Evolutionary conservation across 2,113 vertebrate genomes (phyloP).

Genomic region (Coptodon bakossiorum): DNA sequence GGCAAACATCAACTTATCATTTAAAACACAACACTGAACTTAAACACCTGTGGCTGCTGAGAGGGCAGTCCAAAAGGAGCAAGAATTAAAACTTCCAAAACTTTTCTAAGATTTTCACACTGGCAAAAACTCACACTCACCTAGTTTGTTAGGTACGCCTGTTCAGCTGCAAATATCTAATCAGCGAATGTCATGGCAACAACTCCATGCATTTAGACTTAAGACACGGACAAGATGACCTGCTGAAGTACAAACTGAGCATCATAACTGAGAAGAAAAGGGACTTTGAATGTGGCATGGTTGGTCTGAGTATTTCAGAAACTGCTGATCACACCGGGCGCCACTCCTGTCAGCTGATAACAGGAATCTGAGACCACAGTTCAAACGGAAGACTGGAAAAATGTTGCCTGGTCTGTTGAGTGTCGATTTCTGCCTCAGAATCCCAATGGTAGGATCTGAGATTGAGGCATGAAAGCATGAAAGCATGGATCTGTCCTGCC

Average conservation of each 20-base stretch:
- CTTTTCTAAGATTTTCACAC: background rate
- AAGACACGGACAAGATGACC: background rate
- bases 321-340: background rate
- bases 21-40: background rate
- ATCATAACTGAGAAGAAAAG: background rate
- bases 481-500: background rate
- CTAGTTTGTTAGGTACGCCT: background rate
- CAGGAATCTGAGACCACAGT: background rate
- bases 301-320: background rate
- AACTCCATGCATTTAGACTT: background rate
- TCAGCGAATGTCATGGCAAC: background rate
- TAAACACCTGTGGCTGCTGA: background rate
- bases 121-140: background rate
- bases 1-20: background rate
- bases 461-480: background rate
- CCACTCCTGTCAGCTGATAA: background rate
- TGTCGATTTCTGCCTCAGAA: background rate
- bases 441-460: background rate
- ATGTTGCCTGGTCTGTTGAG: background rate
- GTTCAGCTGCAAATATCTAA: background rate
- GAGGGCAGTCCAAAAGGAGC: background rate
- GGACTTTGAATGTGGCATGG: background rate
- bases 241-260: background rate
- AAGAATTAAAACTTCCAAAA: background rate
- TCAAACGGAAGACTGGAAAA: background rate